Evolutionary conservation across 2,113 vertebrate species (phyloP).

Genomic region (rabbit (Oryctolagus cuniculus)): DNA sequence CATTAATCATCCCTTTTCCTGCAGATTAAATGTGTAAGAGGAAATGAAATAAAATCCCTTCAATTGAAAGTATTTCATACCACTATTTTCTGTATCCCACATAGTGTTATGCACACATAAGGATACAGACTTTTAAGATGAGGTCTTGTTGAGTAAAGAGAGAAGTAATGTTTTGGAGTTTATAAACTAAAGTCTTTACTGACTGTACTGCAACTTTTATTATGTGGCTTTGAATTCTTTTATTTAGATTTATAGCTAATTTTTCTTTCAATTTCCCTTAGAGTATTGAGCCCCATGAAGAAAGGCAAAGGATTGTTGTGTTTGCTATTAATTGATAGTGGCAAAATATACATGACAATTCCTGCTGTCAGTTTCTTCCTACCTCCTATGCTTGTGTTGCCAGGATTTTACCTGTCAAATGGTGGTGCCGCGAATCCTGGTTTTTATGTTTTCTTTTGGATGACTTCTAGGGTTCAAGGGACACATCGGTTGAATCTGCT

Average conservation of each 20-base stretch:
- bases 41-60: slow-evolving; percentile 60
- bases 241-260: slow-evolving; percentile 52
- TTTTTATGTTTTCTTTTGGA: slow-evolving; percentile 19
- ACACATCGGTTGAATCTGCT: slow-evolving; percentile 29
- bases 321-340: background rate
- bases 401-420: slow-evolving; percentile 1
- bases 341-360: background rate
- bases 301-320: slow-evolving; percentile 42
- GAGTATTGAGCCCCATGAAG: background rate
- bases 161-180: slow-evolving; percentile 34
- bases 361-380: background rate
- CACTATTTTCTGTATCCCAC: background rate
- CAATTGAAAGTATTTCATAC: slow-evolving; percentile 23
- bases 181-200: background rate
- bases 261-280: background rate
- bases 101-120: background rate
- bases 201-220: background rate
- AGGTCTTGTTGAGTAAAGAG: background rate
- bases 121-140: background rate
- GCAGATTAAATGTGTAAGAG: slow-evolving; percentile 36
- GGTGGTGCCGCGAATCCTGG: background rate
- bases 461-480: slow-evolving; percentile 24
- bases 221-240: slow-evolving; percentile 16
- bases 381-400: background rate
- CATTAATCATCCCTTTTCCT: slow-evolving; percentile 53